A percentile compares a stretch with the other conserved stretches of the same genome.
Evolutionary conservation across 2,888 invertebrate species (phyloP).

Genomic region (Troides helena): DNA sequence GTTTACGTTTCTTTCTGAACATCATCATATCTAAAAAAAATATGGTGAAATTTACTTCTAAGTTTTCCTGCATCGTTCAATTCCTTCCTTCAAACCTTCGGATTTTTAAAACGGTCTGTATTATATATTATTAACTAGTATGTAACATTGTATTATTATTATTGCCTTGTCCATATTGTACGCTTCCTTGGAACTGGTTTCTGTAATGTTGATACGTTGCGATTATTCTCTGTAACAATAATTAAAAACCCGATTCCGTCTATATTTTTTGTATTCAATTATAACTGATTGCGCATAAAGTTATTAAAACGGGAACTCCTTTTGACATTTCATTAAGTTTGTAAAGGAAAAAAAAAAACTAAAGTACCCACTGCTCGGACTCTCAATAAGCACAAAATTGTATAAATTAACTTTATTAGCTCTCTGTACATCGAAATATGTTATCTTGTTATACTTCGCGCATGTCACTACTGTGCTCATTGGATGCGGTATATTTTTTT

Average conservation of each 20-base stretch:
- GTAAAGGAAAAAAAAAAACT: conserved; percentile 15
- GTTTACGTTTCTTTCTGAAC: too few species aligned
- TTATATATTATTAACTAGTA: too few species aligned
- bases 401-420: conserved; percentile 29
- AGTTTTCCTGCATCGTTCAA: too few species aligned
- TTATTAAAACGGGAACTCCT: conserved; percentile 16
- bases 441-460: conserved; percentile 18
- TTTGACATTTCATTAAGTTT: conserved; percentile 24
- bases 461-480: not conserved
- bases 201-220: not conserved
- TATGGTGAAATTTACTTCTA: too few species aligned
- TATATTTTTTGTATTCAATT: conserved; percentile 23
- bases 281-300: conserved; percentile 17
- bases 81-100: too few species aligned
- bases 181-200: conserved; percentile 4
- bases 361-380: conserved; percentile 11
- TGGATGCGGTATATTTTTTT: conserved; percentile 13
- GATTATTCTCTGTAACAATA: conserved; percentile 9
- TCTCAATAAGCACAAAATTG: conserved; percentile 25
- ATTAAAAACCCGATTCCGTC: conserved; percentile 14
- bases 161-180: not conserved
- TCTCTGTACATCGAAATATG: conserved; percentile 22
- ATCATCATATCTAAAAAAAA: too few species aligned
- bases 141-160: not conserved
- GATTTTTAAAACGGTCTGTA: too few species aligned